Evolutionary conservation across 2,797 vertebrate genomes (phyloP).

Genomic region (Anguilla megastoma): DNA sequence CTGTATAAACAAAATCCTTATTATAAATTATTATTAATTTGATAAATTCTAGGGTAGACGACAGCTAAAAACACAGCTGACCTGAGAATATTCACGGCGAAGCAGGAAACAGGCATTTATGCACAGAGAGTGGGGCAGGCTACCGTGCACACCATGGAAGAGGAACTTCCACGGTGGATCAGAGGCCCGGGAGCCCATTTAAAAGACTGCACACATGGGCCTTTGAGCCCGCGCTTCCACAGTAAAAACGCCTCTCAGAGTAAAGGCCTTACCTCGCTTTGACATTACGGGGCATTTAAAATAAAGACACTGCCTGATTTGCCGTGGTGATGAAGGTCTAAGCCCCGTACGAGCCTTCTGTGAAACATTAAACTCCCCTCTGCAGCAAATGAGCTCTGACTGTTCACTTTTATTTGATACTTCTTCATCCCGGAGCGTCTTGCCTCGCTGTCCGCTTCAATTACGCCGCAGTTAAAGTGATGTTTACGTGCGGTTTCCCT

Average conservation of each 20-base stretch:
- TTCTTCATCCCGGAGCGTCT: conserved; percentile 64
- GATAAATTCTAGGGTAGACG: background rate
- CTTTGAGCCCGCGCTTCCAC: conserved; percentile 47
- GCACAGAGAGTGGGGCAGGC: background rate
- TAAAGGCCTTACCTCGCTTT: conserved; percentile 67
- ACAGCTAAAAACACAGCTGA: background rate
- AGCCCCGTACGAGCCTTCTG: conserved; percentile 62
- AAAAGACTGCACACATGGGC: conserved; percentile 50
- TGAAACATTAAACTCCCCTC: conserved; percentile 66
- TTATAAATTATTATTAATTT: background rate
- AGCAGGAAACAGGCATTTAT: background rate
- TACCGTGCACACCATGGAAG: background rate
- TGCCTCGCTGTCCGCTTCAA: conserved; percentile 56
- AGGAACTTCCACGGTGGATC: background rate
- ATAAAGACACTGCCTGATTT: conserved; percentile 72
- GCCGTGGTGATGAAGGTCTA: conserved; percentile 69
- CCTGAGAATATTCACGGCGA: background rate
- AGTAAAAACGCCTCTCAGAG: conserved; percentile 67
- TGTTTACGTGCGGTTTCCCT: conserved; percentile 44
- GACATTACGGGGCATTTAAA: conserved; percentile 76
- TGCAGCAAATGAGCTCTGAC: conserved; percentile 71
- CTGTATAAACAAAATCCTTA: background rate
- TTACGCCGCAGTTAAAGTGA: conserved; percentile 57
- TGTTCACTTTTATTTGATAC: conserved; percentile 72
- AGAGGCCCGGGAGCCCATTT: conserved; percentile 19